A percentile compares a stretch with the other conserved stretches of the same genome.
These are phyloP conservation scores for Brienomyrus brachyistius DNA, from an alignment of 2,113 vertebrate species.

Conservation along the genomic window DNA sequence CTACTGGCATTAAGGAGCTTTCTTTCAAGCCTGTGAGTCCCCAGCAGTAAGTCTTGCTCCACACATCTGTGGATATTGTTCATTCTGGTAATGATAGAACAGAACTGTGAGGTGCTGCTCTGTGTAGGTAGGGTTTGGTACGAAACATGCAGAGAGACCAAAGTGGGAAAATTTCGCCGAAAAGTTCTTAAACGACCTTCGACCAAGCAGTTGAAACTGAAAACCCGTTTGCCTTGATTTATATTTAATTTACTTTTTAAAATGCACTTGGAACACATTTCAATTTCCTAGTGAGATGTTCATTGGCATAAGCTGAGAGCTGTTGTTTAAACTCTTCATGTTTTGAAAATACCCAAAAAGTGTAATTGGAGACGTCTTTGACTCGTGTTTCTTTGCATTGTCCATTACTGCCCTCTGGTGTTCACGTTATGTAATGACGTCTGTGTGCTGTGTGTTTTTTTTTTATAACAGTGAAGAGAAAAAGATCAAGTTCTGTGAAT, in stretches of 20 bases:
- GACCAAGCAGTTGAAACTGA: not conserved
- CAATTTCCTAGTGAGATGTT: not conserved
- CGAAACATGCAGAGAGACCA: not conserved
- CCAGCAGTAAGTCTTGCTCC: not conserved
- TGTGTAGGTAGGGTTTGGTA: not conserved
- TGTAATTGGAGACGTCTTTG: not conserved
- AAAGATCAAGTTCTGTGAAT: not conserved
- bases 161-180: not conserved
- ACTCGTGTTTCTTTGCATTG: not conserved
- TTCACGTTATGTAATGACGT: not conserved
- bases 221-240: not conserved
- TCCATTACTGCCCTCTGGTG: slow-evolving; percentile 3
- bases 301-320: not conserved
- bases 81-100: not conserved
- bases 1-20: not conserved
- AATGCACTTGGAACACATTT: not conserved
- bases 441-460: not conserved
- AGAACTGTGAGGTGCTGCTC: not conserved
- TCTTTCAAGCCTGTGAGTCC: not conserved
- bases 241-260: not conserved
- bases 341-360: not conserved
- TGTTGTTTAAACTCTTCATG: not conserved
- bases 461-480: not conserved
- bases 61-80: not conserved
- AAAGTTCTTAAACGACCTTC: not conserved